Base-by-base conservation (phyloP, 2,113 vertebrate species). In the Hydropotes inermis region DNA sequence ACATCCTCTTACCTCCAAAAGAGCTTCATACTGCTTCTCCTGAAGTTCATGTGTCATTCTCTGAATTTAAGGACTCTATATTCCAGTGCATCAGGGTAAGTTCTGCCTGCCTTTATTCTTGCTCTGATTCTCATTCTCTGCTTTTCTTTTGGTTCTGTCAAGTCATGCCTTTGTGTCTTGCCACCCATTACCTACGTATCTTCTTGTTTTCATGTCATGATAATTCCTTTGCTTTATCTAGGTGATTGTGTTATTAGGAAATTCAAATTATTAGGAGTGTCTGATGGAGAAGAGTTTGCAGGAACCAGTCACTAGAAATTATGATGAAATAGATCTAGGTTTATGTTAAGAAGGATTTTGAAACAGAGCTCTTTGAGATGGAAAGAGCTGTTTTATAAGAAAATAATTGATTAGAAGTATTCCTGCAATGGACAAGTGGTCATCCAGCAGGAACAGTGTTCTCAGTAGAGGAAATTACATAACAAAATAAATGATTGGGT, bases 261-360 rank as follows among this genome's bases (percentile, higher is more conserved):
- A 76, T 76, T 86, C 58, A 91, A 82, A 89, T 78, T 92, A 94
- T 83, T 28, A 84, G 25, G 6, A 85, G 21, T 55, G 67, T 5
- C 19, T 97, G 21, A 60, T 60, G 25, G 50, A 36, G 33, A 89
- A 95, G 57, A 95, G 79, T 60, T 54, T 86, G 13, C 5, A 93
- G 54, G 7, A 97, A 95, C 9, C 61, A 54, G 43, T 81, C 39
- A 61, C 14, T 61, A 91, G 81, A 97, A 94, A 23, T 81, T 52
- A 78, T 67, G 54, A 88, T 39, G 21, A 76, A 43, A 47, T 60
- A 55, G 21, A 67, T n/a, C 47, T 36, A 74, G 27, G 19, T 39
- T 91, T 95, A 82, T 39, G 28, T n/a, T 93, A 93, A 94, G 52
- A 93, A 85, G 74, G 47, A 19, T 5, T 91, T 94, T 82, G 87